A percentile compares a stretch with the other conserved stretches of the same genome.
These are phyloP conservation scores for Acanthopagrus latus DNA, from an alignment of 2,797 vertebrate species.

Conservation along the genomic window DNA sequence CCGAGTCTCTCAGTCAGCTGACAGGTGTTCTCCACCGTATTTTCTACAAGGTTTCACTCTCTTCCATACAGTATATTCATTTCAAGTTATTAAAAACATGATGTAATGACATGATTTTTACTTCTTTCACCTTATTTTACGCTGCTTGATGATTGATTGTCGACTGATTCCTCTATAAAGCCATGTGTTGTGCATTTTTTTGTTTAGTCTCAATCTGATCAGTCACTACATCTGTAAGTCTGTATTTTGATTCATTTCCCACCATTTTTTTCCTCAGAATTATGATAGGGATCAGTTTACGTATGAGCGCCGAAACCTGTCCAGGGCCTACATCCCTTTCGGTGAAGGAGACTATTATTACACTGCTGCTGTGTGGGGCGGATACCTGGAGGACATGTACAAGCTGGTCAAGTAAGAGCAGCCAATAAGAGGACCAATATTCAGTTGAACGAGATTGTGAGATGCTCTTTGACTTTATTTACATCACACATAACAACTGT, in stretches of 20 bases:
- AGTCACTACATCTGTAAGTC: not conserved
- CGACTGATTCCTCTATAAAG: not conserved
- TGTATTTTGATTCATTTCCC: not conserved
- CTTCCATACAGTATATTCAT: not conserved
- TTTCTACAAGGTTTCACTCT: slow-evolving; percentile 75
- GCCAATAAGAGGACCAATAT: not conserved
- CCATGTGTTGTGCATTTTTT: not conserved
- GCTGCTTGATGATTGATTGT: not conserved
- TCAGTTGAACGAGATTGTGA: not conserved
- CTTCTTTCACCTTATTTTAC: not conserved
- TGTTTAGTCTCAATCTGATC: not conserved
- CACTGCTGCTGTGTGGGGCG: slow-evolving; percentile 81
- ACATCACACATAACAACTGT: not conserved
- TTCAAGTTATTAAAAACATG: no score
- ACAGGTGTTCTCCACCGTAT: slow-evolving; percentile 84
- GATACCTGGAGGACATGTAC: slow-evolving; percentile 77
- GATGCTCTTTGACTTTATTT: no score
- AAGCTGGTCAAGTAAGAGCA: slow-evolving; percentile 80
- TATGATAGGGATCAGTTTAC: slow-evolving; percentile 64
- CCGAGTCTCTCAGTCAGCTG: slow-evolving; percentile 80
- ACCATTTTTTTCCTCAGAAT: slow-evolving; percentile 20
- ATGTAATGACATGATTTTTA: not conserved
- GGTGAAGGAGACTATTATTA: slow-evolving; percentile 88
- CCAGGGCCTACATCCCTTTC: slow-evolving; percentile 80
- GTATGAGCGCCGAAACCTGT: slow-evolving; percentile 81